phyloP scores from a whole-genome alignment of 2,797 vertebrate genomes.

The Phrynocephalus forsythii region DNA sequence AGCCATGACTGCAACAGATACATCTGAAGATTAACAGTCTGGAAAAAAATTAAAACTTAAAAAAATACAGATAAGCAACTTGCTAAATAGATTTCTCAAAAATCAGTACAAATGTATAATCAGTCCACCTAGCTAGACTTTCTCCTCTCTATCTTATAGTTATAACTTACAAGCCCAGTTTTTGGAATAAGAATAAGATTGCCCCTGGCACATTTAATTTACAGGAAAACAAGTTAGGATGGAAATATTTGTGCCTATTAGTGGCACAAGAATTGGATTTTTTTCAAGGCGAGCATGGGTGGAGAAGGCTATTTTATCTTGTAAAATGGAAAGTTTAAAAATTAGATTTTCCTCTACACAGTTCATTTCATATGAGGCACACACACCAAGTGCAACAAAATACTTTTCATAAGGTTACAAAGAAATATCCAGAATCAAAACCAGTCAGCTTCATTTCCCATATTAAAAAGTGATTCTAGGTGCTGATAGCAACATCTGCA shows the following conservation, averaged over 20 bases:
- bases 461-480: neutral
- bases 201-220: slow-evolving; percentile 48
- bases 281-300: slow-evolving; percentile 31
- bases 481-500: neutral
- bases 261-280: slow-evolving; percentile 38
- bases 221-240: slow-evolving; percentile 29
- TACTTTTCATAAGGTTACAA: slow-evolving; percentile 43
- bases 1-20: neutral
- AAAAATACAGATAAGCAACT: slow-evolving; percentile 33
- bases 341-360: slow-evolving; percentile 33
- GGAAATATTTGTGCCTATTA: slow-evolving; percentile 35
- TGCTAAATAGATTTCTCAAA: slow-evolving; percentile 39
- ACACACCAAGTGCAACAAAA: slow-evolving; percentile 35
- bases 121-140: slow-evolving; percentile 47
- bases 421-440: neutral
- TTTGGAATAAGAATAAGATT: slow-evolving; percentile 52
- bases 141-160: slow-evolving; percentile 20
- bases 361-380: neutral
- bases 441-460: neutral
- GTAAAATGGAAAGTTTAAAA: slow-evolving; percentile 32
- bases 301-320: slow-evolving; percentile 10
- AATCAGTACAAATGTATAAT: slow-evolving; percentile 40
- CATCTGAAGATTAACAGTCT: neutral
- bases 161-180: slow-evolving; percentile 44
- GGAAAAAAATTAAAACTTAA: neutral